These are phyloP conservation scores for Pangasius mekongensis DNA, from an alignment of 2,797 vertebrate genomes.

Conservation along the genomic window DNA sequence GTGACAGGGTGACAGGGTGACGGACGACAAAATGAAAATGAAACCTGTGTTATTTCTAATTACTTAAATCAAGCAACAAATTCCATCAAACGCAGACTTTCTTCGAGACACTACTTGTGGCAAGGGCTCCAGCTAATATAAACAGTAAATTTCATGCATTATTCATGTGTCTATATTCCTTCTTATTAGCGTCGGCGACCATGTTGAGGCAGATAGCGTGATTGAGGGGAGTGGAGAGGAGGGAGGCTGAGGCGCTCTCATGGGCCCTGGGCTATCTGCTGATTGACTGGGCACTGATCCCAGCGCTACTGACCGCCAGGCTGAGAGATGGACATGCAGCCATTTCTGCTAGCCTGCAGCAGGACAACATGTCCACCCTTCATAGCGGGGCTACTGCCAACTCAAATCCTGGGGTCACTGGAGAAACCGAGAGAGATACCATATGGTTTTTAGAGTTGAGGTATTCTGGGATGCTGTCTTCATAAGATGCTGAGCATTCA, in stretches of 20 bases:
- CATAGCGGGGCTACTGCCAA: constrained; percentile 32
- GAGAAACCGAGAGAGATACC: constrained; percentile 21
- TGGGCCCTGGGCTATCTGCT: constrained; percentile 60
- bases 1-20: neutral
- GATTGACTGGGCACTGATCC: constrained; percentile 65
- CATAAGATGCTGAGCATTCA: neutral
- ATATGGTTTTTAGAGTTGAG: constrained; percentile 15
- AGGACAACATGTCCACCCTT: constrained; percentile 42
- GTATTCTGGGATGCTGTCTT: constrained; percentile 21
- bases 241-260: constrained; percentile 30
- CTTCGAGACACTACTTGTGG: constrained; percentile 56
- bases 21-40: constrained; percentile 14
- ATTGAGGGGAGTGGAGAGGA: constrained; percentile 46
- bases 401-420: constrained; percentile 15
- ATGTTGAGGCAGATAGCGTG: constrained; percentile 56
- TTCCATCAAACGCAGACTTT: constrained; percentile 58
- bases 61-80: constrained; percentile 65
- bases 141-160: constrained; percentile 65
- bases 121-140: constrained; percentile 55
- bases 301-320: constrained; percentile 57
- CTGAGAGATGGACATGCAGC: constrained; percentile 46
- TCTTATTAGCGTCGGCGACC: constrained; percentile 62
- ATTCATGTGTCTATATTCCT: constrained; percentile 66
- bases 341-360: constrained; percentile 46
- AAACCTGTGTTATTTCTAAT: constrained; percentile 56